These are phyloP conservation scores for Scatophagus argus DNA, from an alignment of 2,113 vertebrate species.

Conservation along the genomic window DNA sequence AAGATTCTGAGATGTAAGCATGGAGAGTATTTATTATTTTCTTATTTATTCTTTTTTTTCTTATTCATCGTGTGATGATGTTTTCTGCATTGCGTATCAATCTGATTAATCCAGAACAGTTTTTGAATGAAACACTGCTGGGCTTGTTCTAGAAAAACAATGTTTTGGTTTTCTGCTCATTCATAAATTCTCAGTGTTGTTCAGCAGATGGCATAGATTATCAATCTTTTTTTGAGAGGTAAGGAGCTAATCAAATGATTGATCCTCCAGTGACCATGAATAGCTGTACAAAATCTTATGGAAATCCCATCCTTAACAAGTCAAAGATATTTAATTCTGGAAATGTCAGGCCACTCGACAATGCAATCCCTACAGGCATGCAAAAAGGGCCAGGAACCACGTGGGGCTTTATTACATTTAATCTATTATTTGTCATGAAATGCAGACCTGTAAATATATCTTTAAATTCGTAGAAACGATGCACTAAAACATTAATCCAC, in stretches of 20 bases:
- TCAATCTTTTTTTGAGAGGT: too few species aligned
- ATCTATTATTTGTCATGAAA: slow-evolving; percentile 37
- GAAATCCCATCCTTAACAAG: background rate
- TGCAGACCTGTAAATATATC: slow-evolving; percentile 19
- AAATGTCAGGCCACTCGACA: background rate
- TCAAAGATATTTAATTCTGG: too few species aligned
- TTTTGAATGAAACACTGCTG: background rate
- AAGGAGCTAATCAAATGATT: background rate
- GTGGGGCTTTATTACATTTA: slow-evolving; percentile 19
- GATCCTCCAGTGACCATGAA: background rate
- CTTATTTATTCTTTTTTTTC: too few species aligned
- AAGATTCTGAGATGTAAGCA: background rate
- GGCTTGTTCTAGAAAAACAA: too few species aligned
- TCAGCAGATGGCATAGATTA: too few species aligned
- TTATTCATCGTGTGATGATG: background rate
- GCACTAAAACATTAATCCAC: slow-evolving; percentile 47
- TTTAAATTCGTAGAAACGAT: slow-evolving; percentile 32
- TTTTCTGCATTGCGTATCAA: background rate
- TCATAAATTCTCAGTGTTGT: too few species aligned
- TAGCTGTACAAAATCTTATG: background rate
- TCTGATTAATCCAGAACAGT: background rate
- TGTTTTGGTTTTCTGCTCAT: too few species aligned
- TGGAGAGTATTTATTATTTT: too few species aligned
- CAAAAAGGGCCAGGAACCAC: background rate
- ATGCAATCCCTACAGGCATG: background rate